Conservation (phyloP, 92 coral and sea anemone genomes). For the Zoanthus gigantus region DNA sequence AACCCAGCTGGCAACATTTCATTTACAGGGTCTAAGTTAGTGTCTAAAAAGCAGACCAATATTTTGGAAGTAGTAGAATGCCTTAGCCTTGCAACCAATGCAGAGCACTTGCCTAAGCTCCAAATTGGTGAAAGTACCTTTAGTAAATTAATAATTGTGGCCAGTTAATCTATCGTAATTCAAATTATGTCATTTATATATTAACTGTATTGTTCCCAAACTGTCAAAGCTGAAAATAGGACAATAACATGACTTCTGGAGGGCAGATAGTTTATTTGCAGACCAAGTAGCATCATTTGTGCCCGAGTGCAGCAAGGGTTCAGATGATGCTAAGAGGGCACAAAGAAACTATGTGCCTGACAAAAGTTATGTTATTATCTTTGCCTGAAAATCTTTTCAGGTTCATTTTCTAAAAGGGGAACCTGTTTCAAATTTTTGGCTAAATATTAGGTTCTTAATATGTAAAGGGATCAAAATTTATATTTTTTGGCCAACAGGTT, state of each 20-base stretch:
- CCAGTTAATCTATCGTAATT: neutral
- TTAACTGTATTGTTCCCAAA: neutral
- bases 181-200: neutral
- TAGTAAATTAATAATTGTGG: neutral
- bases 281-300: no score
- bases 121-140: slow-evolving; percentile 2
- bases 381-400: neutral
- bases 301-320: no score
- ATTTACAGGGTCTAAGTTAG: slow-evolving; percentile 34
- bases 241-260: no score
- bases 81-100: slow-evolving; percentile 4
- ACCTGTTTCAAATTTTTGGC: neutral
- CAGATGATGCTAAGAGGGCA: no score
- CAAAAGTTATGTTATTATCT: neutral
- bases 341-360: no score
- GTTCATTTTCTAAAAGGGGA: neutral
- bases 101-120: slow-evolving; percentile 19
- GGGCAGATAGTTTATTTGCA: no score
- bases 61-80: slow-evolving; percentile 41
- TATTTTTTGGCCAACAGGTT: neutral
- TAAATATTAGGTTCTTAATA: neutral
- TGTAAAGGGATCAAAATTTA: neutral
- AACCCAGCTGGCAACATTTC: slow-evolving; percentile 14
- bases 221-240: neutral
- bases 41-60: slow-evolving; percentile 52